These are phyloP conservation scores for Pongo abelii DNA, from an alignment of 2,113 vertebrate genomes.

Conservation along the genomic window DNA sequence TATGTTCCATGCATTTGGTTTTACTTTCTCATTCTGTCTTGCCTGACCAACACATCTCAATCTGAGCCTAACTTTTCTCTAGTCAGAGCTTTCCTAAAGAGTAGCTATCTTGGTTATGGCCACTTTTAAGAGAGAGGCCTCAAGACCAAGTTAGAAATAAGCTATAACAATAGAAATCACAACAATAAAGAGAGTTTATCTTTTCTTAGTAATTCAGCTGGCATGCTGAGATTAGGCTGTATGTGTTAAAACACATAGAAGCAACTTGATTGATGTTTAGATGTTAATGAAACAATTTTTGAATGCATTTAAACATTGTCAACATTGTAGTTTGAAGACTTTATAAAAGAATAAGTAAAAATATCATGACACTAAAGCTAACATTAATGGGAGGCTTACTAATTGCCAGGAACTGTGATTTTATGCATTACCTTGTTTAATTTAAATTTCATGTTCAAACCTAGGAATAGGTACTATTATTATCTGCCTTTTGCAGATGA, in stretches of 20 bases:
- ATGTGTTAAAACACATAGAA: neutral
- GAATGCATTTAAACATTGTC: neutral
- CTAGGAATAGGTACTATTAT: neutral
- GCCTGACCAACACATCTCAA: neutral
- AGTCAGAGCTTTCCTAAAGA: too few relatives aligned
- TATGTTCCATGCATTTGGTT: neutral
- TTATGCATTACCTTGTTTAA: neutral
- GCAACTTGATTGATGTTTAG: neutral
- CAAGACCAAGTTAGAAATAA: neutral
- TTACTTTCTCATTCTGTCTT: neutral
- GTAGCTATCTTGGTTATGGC: too few relatives aligned
- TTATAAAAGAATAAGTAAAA: neutral
- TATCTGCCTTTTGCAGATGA: neutral
- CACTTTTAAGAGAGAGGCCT: neutral
- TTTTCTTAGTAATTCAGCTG: neutral
- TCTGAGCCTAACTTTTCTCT: neutral
- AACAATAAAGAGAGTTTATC: neutral
- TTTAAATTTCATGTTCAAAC: neutral
- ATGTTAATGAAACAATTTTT: neutral
- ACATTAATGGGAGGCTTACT: neutral
- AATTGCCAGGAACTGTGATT: neutral
- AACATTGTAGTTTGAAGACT: neutral
- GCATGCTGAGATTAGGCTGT: neutral
- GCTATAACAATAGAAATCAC: neutral
- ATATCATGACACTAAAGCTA: neutral